Evolutionary conservation across 53 echinoderm and acorn worm species (phyloP), one percentile per base, ranked within the genome.

Genomic region (Zoroaster sp.): DNA sequence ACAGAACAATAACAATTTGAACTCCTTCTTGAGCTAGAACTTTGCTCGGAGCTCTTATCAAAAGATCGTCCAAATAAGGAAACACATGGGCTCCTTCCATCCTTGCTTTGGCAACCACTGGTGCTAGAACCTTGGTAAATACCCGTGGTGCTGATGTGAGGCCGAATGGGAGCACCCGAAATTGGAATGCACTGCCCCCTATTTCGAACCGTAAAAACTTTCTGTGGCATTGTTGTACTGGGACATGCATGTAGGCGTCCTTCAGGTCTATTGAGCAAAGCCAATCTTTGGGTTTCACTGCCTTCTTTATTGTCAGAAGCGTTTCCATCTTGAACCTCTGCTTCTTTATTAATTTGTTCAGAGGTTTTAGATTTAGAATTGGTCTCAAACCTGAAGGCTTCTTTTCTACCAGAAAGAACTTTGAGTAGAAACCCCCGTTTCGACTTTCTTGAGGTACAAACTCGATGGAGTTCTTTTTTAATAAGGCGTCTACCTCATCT

Each of bases 231-330:
- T 43, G 1, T 4, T 9, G 18, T 1, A 73, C 28, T 42, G 41
- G 43, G 23, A 73, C 40, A n/a, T 73, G 73, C 73, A 73, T 73
- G 42, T 73, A 73, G 12, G 41, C 73, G 28, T 73, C 73, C n/a
- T 73, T 40, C n/a, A 73, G 73, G 42, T 73, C 73, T 73, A n/a
- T n/a, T n/a, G n/a, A n/a, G n/a, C 41, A 73, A 39, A 73, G 73
- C 73, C 73, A 73, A 73, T 73, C 73, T 21, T n/a, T 1, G 4
- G 73, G 42, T 73, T 42, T 42, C 15, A 49, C 49, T 49, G 14
- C 49, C 3, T 49, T 49, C 17, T 49, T 49, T 13, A 49, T 17
- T 15, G 49, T 15, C 17, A 13, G 49, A 13, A 49, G 49, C 13
- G 49, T 49, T 49, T 49, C 49, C 49, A 73, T 73, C 20, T 73